Base-by-base conservation (phyloP, 92 coral and sea anemone species). In the Paramuricea clavata region DNA sequence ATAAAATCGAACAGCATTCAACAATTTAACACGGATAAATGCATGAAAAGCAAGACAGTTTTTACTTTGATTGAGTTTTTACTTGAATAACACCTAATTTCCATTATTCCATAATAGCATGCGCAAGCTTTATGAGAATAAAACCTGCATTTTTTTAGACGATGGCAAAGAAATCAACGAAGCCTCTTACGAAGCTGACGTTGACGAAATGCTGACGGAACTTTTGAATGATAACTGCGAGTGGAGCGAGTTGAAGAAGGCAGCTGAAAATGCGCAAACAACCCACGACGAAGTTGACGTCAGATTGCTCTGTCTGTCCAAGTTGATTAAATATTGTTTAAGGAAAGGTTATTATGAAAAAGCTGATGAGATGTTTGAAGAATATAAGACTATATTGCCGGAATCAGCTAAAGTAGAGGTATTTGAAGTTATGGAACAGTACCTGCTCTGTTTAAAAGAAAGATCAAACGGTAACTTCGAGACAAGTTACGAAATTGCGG, bases 141-240 rank as follows among this genome's bases (percentile, higher is more conserved):
- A 6, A 54, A 9, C 23, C 23, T 21, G 62, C 17, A 21, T 54
- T 54, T 19, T 10, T 54, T 54, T 54, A 54, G 62, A 54, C 11
- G 62, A 9, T 54, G 27, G 27, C 17, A 9, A 19, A 21, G 25
- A 54, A 54, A 54, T 23, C 7, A 21, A 19, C 17, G 27, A 54
- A 21, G 26, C 62, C 23, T 6, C 62, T 2, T 19, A 54, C 62
- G 62, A 54, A 54, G 25, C 8, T 54, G 26, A 54, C 23, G 52
- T 70, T 34, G 42, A 70, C 76, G n/a, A 70, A 34, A 70, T 70
- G 43, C 26, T 70, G 49, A 70, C 76, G 12, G 27, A 70, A 23
- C 49, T 70, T 57, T 35, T 47, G 16, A 77, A 61, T 25, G 77
- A 86, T 42, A 43, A 86, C 69, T 81, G 89, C 56, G 15, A 62